These are phyloP conservation scores for Microctenopoma steveboyesi DNA, from an alignment of 2,797 vertebrate genomes.

Conservation along the genomic window DNA sequence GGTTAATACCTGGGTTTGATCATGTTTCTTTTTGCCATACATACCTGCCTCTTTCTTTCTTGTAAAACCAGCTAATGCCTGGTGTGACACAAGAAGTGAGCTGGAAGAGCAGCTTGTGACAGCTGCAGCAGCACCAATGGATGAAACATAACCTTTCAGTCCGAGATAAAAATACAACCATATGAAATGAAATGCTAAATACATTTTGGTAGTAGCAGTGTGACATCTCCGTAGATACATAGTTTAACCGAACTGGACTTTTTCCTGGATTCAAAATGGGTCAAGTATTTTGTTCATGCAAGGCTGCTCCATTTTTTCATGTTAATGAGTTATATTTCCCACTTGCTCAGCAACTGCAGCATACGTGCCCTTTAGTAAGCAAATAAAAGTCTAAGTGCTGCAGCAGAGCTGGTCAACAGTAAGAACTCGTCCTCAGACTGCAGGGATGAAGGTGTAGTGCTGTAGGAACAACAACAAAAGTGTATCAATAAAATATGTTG, in stretches of 20 bases:
- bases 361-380: slow-evolving; percentile 16
- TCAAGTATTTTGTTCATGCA: not conserved
- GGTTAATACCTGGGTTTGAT: not conserved
- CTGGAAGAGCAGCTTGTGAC: not conserved
- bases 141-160: not conserved
- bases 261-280: slow-evolving; percentile 11
- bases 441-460: not conserved
- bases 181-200: not conserved
- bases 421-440: slow-evolving; percentile 1
- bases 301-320: not conserved
- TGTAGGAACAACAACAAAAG: not conserved
- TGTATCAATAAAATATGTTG: not conserved
- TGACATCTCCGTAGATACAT: not conserved
- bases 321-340: not conserved
- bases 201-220: not conserved
- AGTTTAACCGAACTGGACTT: not conserved
- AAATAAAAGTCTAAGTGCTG: slow-evolving; percentile 3
- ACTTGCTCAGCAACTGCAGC: slow-evolving; percentile 5
- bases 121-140: not conserved
- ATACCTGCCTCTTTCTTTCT: not conserved
- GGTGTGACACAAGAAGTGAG: not conserved
- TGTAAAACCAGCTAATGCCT: not conserved
- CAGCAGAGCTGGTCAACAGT: not conserved
- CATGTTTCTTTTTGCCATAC: not conserved
- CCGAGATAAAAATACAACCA: not conserved